A percentile compares a stretch with the other conserved stretches of the same genome.
Evolutionary conservation across 1,140 invertebrate species (phyloP).

Genomic region (Harpegnathos saltator): DNA sequence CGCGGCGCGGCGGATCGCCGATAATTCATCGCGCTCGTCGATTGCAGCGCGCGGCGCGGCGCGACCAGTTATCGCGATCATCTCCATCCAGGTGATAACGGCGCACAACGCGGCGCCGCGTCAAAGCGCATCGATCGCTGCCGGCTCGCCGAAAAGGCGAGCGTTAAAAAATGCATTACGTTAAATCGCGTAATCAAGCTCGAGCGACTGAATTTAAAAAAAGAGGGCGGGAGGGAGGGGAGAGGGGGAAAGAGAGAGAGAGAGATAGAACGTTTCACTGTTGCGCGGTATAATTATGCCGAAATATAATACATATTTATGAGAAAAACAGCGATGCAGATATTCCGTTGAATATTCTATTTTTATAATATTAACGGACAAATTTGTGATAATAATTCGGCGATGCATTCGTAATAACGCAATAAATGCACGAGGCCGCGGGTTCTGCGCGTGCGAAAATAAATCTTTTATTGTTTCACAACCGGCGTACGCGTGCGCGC

Average conservation of each 20-base stretch:
- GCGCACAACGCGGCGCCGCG: neutral
- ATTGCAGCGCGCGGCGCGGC: no score
- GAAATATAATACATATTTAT: constrained; percentile 48
- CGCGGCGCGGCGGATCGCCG: no score
- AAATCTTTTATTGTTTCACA: constrained; percentile 50
- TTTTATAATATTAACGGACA: constrained; percentile 50
- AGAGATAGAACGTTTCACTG: constrained; percentile 23
- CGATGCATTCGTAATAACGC: constrained; percentile 42
- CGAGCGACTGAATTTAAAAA: neutral
- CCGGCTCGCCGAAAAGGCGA: neutral
- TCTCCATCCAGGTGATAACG: constrained; percentile 12
- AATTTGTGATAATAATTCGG: constrained; percentile 46
- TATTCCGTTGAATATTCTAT: constrained; percentile 59
- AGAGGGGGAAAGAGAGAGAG: no score
- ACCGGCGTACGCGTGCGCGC: neutral
- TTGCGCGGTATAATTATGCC: constrained; percentile 45
- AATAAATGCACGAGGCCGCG: neutral
- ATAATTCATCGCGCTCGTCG: neutral
- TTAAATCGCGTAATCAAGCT: constrained; percentile 50
- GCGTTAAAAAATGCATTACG: constrained; percentile 48
- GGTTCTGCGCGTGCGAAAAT: neutral
- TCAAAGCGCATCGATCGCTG: neutral
- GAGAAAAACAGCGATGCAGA: constrained; percentile 52
- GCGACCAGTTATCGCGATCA: neutral
- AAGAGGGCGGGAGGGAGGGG: no score